A percentile compares a stretch with the other conserved stretches of the same genome.
phyloP scores from a whole-genome alignment of 2,113 vertebrate species.

The Monopterus albus region DNA sequence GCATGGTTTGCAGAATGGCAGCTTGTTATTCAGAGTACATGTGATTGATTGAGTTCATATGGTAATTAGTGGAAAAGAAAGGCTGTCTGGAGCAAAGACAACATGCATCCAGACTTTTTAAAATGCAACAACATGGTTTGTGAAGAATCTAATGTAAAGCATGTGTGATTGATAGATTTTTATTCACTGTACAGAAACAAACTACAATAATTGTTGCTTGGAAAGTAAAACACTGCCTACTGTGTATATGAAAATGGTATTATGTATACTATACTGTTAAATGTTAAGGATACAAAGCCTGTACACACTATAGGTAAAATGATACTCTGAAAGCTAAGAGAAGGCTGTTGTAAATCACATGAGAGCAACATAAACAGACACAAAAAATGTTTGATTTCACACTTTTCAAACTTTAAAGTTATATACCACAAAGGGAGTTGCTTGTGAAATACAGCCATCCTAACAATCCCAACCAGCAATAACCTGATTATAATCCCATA shows the following conservation, averaged over 20 bases:
- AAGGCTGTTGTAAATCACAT: no score
- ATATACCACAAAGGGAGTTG: neutral
- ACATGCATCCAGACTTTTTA: neutral
- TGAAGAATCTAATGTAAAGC: neutral
- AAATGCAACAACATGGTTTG: neutral
- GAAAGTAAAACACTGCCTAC: no score
- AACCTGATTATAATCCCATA: slow-evolving; percentile 37
- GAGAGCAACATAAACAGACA: neutral
- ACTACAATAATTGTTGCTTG: no score
- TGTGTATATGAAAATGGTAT: neutral
- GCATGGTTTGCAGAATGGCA: neutral
- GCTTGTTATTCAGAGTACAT: neutral
- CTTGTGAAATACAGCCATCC: slow-evolving; percentile 12
- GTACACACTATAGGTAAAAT: no score
- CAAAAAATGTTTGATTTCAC: neutral
- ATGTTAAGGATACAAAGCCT: no score
- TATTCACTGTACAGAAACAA: neutral
- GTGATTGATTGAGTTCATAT: neutral
- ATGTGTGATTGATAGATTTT: neutral
- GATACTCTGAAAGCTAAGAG: no score
- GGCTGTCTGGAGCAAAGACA: neutral
- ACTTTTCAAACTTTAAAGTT: slow-evolving; percentile 10
- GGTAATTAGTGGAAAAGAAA: neutral
- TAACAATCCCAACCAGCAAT: slow-evolving; percentile 16
- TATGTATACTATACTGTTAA: neutral